Evolutionary conservation across 2,113 vertebrate genomes (phyloP).

Genomic region (Amphilophus citrinellus): DNA sequence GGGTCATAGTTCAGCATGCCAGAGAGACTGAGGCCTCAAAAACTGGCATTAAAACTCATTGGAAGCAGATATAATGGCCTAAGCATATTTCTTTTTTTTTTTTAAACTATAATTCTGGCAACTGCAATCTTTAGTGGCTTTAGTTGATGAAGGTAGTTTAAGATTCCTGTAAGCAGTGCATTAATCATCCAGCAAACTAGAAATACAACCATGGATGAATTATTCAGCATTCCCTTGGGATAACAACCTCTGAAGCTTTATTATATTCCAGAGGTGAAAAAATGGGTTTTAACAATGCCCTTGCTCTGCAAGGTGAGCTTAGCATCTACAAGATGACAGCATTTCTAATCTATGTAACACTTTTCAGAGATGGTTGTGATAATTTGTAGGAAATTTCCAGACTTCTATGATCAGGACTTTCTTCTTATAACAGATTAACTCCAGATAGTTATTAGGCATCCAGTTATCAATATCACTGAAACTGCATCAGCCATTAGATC

Average conservation of each 20-base stretch:
- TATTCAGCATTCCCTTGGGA: background rate
- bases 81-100: too few species aligned
- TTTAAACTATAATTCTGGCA: background rate
- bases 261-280: background rate
- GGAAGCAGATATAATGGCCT: background rate
- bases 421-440: background rate
- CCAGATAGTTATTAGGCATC: background rate
- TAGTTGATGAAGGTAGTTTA: background rate
- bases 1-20: background rate
- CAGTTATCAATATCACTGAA: background rate
- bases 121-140: background rate
- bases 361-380: too few species aligned
- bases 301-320: background rate
- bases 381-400: too few species aligned
- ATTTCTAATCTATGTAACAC: too few species aligned
- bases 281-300: background rate
- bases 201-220: background rate
- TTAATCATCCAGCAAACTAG: background rate
- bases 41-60: background rate
- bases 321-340: background rate
- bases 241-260: background rate
- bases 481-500: background rate
- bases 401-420: background rate
- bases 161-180: background rate
- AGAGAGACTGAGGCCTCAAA: background rate